Conservation (phyloP, 2,797 vertebrate species). For the Phalanger gymnotis region DNA sequence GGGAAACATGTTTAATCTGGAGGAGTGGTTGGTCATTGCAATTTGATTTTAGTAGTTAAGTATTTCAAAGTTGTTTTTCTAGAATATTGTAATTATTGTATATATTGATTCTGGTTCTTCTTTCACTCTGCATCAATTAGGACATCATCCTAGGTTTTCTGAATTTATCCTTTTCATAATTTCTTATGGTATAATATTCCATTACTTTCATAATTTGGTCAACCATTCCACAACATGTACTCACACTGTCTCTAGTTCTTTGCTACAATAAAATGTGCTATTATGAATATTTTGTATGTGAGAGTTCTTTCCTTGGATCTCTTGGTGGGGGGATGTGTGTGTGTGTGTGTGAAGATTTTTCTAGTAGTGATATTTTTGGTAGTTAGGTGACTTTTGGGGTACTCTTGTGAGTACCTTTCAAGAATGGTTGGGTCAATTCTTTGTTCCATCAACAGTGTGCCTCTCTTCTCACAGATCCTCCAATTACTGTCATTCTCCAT, state of each 20-base stretch:
- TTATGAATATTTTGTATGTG: background rate
- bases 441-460: background rate
- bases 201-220: background rate
- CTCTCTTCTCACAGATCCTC: too few species aligned
- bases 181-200: background rate
- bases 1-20: background rate
- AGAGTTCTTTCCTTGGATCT: background rate
- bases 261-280: background rate
- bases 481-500: background rate
- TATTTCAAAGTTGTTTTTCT: background rate
- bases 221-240: background rate
- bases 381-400: background rate
- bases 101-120: background rate
- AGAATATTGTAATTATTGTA: background rate
- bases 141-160: background rate
- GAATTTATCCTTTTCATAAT: background rate
- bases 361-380: background rate
- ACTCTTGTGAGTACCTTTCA: background rate
- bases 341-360: background rate
- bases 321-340: too few species aligned
- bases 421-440: background rate
- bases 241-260: background rate
- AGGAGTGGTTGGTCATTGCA: background rate
- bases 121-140: background rate
- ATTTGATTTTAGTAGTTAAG: background rate